Base-by-base conservation (phyloP, 2,113 vertebrate genomes). In the Aspidoscelis tigris region DNA sequence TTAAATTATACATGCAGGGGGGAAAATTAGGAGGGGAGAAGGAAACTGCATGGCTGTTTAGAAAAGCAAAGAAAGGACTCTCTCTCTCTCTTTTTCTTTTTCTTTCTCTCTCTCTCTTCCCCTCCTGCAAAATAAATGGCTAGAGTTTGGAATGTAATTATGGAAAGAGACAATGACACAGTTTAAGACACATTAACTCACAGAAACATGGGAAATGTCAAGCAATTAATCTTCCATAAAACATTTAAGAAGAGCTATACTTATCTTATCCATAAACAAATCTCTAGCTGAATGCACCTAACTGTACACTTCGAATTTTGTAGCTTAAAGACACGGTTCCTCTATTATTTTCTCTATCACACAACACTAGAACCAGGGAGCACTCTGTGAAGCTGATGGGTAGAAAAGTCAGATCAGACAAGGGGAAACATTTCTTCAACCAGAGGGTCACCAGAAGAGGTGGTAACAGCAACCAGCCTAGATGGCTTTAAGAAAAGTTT, bases 131-230 rank as follows among this genome's bases (percentile, higher is more conserved):
- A 90, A 86, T 20, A 90, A 80, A 90, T 71, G 81, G 55, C 65
- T 76, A 87, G 75, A 83, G 76, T 72, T 83, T 61, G 41, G 69
- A 61, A 77, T 86, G 39, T 91, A 86, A 88, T 89, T 91, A 84
- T 7, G 58, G 93, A 91, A 58, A 4, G 55, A 70, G 76, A 87
- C 64, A 81, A 86, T 82, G 91, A 50, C 41, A 50, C 77, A 72
- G 68, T 55, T 81, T 69, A 47, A 50, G 89, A 90, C 74, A 80
- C 1, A 65, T 76, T 88, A 85, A 78, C 86, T 71, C 84, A 81
- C 68, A 80, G 86, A 87, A 87, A 88, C 1, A 85, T 64, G 3
- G 50, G 41, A 75, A 88, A 80, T 90, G 8, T 80, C 78, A 87
- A 74, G 79, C 55, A 81, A 80, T 88, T 89, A 80, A 84, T 16